phyloP scores from a whole-genome alignment of 2,888 invertebrate species.

The Pterobdella sp. region DNA sequence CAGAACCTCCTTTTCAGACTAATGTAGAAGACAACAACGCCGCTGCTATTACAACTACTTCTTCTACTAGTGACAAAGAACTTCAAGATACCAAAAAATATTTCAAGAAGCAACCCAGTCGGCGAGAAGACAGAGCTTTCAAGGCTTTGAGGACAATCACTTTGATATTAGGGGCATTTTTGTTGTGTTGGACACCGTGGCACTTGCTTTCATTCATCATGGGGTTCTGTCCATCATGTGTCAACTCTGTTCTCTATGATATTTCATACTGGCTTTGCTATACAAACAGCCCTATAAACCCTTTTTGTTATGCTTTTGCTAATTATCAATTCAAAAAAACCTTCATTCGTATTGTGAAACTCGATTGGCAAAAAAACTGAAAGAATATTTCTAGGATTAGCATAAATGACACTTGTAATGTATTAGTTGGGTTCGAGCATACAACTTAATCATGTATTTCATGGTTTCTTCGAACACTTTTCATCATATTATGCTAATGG shows the following conservation, averaged over 20 bases:
- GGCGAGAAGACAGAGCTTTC: slow-evolving; percentile 88
- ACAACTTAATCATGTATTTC: too few relatives aligned
- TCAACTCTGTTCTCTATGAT: slow-evolving; percentile 43
- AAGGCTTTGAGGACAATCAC: slow-evolving; percentile 97
- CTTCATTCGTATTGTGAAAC: slow-evolving; percentile 85
- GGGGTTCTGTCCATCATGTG: slow-evolving; percentile 70
- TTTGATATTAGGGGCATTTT: slow-evolving; percentile 90
- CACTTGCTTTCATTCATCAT: slow-evolving; percentile 90
- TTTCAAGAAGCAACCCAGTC: slow-evolving; percentile 23
- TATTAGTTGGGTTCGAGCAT: too few relatives aligned
- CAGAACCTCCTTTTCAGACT: too few relatives aligned
- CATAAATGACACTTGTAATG: too few relatives aligned
- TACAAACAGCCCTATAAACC: slow-evolving; percentile 72
- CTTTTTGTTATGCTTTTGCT: slow-evolving; percentile 95
- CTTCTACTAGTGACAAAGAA: neutral
- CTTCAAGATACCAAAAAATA: neutral
- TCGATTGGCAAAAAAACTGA: slow-evolving; percentile 60
- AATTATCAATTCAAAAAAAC: slow-evolving; percentile 99
- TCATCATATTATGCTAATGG: too few relatives aligned
- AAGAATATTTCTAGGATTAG: too few relatives aligned
- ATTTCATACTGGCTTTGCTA: slow-evolving; percentile 69
- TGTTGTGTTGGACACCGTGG: slow-evolving; percentile 98
- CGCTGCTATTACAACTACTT: neutral
- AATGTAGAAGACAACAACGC: neutral
- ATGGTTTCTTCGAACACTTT: too few relatives aligned